Conservation (phyloP, 2,113 vertebrate genomes). For the Furnarius figulus region DNA sequence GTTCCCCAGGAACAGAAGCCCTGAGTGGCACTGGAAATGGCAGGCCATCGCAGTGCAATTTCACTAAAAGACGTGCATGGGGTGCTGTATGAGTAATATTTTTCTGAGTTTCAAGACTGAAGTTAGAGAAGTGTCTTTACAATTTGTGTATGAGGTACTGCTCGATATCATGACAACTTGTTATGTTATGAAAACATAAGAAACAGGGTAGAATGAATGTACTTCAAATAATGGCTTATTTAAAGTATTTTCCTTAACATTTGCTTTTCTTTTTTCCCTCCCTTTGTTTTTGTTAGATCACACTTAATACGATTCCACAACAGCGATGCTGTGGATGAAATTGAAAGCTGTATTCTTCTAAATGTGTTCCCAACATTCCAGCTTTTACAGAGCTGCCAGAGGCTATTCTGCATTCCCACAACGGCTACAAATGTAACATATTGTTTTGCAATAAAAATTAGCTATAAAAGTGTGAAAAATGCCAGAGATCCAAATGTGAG, state of each 20-base stretch:
- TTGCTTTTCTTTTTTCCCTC: neutral
- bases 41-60: slow-evolving; percentile 2
- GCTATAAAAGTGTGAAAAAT: slow-evolving; percentile 77
- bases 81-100: neutral
- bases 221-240: slow-evolving; percentile 20
- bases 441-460: slow-evolving; percentile 79
- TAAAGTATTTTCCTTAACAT: neutral
- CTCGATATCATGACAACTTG: neutral
- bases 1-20: slow-evolving; percentile 34
- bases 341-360: slow-evolving; percentile 63
- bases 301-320: slow-evolving; percentile 59
- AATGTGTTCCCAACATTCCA: slow-evolving; percentile 64
- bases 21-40: neutral
- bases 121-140: neutral
- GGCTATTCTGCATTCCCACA: slow-evolving; percentile 65
- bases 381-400: slow-evolving; percentile 64
- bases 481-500: slow-evolving; percentile 69
- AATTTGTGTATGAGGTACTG: neutral
- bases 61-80: neutral
- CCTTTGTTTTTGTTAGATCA: slow-evolving; percentile 2
- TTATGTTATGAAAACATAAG: neutral
- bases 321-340: slow-evolving; percentile 48
- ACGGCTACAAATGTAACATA: slow-evolving; percentile 68
- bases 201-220: neutral
- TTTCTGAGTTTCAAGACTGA: neutral